These are phyloP conservation scores for Eulemur rufifrons DNA, from an alignment of 2,113 vertebrate genomes.

Conservation along the genomic window DNA sequence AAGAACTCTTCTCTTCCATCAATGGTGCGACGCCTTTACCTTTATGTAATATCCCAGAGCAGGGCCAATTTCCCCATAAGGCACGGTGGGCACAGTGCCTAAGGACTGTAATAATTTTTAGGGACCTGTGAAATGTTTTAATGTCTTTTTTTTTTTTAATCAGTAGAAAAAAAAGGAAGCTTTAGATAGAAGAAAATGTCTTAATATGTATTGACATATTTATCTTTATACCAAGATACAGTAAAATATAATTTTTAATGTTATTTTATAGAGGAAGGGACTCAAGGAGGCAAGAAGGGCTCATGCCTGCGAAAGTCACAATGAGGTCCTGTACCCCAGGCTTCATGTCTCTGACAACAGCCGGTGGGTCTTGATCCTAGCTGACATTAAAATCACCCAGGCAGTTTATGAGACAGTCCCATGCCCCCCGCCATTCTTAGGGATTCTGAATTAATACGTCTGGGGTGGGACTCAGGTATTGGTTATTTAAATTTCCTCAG, in stretches of 20 bases:
- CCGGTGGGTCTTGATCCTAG: not conserved
- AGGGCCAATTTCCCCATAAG: not conserved
- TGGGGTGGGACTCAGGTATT: accelerated
- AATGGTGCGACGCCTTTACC: not conserved
- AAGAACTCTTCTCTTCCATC: not conserved
- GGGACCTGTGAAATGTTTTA: not conserved
- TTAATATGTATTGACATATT: not conserved
- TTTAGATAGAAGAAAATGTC: not conserved
- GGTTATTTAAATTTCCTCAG: not conserved
- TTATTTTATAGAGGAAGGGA: not conserved
- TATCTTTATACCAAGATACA: not conserved
- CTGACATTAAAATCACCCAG: too few relatives aligned
- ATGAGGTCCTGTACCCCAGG: not conserved
- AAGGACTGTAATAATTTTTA: not conserved
- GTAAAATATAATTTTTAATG: not conserved
- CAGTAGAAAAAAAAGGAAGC: not conserved
- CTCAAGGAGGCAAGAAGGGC: not conserved
- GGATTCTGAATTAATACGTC: not conserved
- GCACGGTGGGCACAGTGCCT: not conserved
- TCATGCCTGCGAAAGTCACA: not conserved
- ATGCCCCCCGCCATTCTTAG: not conserved
- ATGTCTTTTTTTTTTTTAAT: not conserved
- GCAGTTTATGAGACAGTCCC: not conserved
- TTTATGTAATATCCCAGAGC: not conserved
- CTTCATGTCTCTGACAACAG: not conserved